These are phyloP conservation scores for Sula dactylatra DNA, from an alignment of 2,113 vertebrate species.

Conservation along the genomic window DNA sequence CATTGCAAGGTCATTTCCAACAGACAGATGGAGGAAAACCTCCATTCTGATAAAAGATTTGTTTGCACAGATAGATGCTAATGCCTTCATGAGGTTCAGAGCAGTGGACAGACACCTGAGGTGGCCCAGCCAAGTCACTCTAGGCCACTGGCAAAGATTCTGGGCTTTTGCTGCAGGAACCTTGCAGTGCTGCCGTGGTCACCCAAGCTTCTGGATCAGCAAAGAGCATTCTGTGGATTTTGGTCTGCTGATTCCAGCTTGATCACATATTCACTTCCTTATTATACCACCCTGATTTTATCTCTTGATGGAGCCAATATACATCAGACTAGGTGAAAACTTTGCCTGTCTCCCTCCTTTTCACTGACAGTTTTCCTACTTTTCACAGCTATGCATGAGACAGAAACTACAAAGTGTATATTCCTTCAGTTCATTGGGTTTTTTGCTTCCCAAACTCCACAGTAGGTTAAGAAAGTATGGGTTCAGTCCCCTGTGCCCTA, in stretches of 20 bases:
- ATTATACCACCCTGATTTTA: not conserved
- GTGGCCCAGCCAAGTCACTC: not conserved
- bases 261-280: not conserved
- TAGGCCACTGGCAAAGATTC: not conserved
- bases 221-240: not conserved
- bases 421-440: not conserved
- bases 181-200: not conserved
- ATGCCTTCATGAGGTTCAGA: not conserved
- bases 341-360: not conserved
- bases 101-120: not conserved
- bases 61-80: not conserved
- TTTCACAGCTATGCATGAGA: not conserved
- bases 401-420: not conserved
- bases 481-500: not conserved
- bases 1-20: not conserved
- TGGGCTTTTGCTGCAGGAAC: not conserved
- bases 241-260: not conserved
- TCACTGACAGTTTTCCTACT: not conserved
- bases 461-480: not conserved
- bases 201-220: not conserved
- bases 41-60: not conserved
- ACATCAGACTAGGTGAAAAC: not conserved
- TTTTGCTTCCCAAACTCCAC: not conserved
- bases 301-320: not conserved
- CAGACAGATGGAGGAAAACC: not conserved